Evolutionary conservation across 1,140 invertebrate species (phyloP).

Genomic region (Harlomillsia oculata): DNA sequence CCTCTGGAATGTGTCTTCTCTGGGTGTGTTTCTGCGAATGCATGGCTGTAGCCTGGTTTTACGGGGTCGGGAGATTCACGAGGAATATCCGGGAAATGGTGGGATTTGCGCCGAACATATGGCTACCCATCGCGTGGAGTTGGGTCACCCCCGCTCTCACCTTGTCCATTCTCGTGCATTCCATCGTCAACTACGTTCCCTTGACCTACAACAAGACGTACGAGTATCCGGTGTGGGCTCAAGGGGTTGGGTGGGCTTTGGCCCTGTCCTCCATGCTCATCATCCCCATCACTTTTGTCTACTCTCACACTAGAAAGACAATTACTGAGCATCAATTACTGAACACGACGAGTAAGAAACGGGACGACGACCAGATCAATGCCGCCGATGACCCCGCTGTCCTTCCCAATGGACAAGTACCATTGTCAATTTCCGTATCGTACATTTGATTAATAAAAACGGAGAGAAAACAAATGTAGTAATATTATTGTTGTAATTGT

Average conservation of each 20-base stretch:
- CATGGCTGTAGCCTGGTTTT: constrained; percentile 46
- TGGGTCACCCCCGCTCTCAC: constrained; percentile 44
- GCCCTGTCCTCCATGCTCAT: constrained; percentile 65
- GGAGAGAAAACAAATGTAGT: too few relatives aligned
- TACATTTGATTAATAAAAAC: too few relatives aligned
- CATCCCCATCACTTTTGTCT: constrained; percentile 57
- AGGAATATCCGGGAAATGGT: constrained; percentile 46
- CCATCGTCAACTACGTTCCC: constrained; percentile 54
- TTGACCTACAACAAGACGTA: constrained; percentile 56
- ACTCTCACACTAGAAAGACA: constrained; percentile 39
- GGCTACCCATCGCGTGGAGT: constrained; percentile 45
- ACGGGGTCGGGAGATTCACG: constrained; percentile 41
- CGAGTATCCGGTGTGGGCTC: constrained; percentile 62
- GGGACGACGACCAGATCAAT: too few relatives aligned
- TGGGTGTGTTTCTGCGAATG: constrained; percentile 46
- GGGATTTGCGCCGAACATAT: constrained; percentile 33
- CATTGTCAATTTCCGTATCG: too few relatives aligned
- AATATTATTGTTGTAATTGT: too few relatives aligned
- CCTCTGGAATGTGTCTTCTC: constrained; percentile 48
- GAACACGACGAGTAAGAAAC: too few relatives aligned
- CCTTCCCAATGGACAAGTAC: too few relatives aligned
- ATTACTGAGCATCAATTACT: too few relatives aligned
- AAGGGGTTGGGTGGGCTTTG: constrained; percentile 58
- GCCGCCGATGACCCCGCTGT: too few relatives aligned
- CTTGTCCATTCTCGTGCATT: constrained; percentile 56